Base-by-base conservation (phyloP, 2,113 vertebrate genomes). In the Limanda limanda region DNA sequence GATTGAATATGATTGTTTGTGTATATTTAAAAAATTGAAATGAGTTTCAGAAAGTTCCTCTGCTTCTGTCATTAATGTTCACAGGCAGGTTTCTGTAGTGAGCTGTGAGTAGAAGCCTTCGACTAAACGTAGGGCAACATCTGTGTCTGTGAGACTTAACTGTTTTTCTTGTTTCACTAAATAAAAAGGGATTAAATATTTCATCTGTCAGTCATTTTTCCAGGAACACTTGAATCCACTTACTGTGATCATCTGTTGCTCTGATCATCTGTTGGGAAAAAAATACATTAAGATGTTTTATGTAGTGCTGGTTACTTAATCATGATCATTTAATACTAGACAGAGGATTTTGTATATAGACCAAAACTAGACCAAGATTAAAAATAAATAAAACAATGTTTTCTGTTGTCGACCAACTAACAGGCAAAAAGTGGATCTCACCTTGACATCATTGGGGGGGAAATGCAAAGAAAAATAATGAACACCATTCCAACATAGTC, bases 131-230 rank as follows among this genome's bases (percentile, higher is more conserved):
- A 54, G 51, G 9, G 51, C 51, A 54, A 9, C 14, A 54, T 21
- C 68, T 83, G 42, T 83, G 42, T 83, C 75, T 84, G 42, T 84
- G 21, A 63, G 40, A 74, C n/a, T 52, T 24, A 2, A 51, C 47
- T 67, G 71, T 66, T 71, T 59, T 75, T 18, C 54, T 74, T 78
- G 70, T 76, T 70, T 69, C 77, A 51, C 67, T 63, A 85, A 92
- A 92, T 91, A 91, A 91, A 92, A 57, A 71, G 37, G 78, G 57
- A 68, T 75, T 72, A 20, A 83, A 79, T 62, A 59, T 56, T 42
- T 20, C 17, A 11, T 57, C 25, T n/a, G 21, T 6, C 7, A 9
- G 27, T 55, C 6, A 55, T 68, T 68, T 37, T 68, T 18, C 20
- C 2, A 47, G 21, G n/a, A 45, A 63, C 5, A 25, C 20, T n/a